Evolutionary conservation across 2,888 invertebrate genomes (phyloP).

Genomic region (Capitulum mitella): DNA sequence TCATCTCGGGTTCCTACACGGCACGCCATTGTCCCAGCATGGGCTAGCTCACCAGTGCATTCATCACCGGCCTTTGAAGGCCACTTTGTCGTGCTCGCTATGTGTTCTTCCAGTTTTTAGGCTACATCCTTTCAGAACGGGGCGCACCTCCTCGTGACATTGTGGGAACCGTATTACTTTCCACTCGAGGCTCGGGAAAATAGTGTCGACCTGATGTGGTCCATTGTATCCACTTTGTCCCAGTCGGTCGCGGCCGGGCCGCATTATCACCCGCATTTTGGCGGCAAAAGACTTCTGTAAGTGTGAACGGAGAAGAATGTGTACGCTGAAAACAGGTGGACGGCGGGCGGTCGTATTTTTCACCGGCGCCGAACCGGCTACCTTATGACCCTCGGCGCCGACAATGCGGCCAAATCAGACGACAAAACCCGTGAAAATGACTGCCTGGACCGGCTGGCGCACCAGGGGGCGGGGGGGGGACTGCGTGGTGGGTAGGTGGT

Average conservation of each 20-base stretch:
- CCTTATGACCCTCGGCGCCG: background rate
- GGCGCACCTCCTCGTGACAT: slow-evolving; percentile 22
- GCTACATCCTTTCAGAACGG: background rate
- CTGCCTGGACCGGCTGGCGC: background rate
- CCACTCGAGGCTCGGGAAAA: background rate
- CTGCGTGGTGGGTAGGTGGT: background rate
- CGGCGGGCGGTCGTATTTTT: background rate
- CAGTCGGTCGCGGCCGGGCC: background rate
- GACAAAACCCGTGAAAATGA: background rate
- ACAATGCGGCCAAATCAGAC: slow-evolving; percentile 5
- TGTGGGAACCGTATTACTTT: slow-evolving; percentile 23
- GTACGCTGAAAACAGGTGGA: slow-evolving; percentile 9
- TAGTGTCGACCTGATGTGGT: background rate
- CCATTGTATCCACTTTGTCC: background rate
- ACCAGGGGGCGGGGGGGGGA: background rate
- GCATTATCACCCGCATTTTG: background rate
- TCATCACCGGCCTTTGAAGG: background rate
- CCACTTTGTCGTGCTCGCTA: slow-evolving; percentile 9
- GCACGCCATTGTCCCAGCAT: background rate
- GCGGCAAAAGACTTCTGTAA: background rate
- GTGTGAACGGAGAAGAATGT: slow-evolving; percentile 4
- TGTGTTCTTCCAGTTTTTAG: slow-evolving; percentile 19
- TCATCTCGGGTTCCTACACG: too few relatives aligned
- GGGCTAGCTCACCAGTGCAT: background rate
- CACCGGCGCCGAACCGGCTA: slow-evolving; percentile 10